Percentiles rank a stretch among this genome's conserved stretches.
phyloP scores from a whole-genome alignment of 2,888 invertebrate species.

The Glaucopsyche alexis region DNA sequence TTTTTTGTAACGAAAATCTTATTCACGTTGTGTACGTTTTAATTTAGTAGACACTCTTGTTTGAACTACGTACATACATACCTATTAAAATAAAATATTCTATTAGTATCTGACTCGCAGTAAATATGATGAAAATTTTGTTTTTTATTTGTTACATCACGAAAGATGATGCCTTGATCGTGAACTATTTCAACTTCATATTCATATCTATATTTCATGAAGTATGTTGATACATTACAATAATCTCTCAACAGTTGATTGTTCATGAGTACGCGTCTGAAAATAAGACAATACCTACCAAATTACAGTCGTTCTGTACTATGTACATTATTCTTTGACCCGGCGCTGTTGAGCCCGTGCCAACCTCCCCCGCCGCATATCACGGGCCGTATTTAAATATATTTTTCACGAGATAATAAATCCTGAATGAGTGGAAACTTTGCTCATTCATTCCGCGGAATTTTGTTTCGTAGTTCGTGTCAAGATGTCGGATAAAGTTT shows the following conservation, averaged over 20 bases:
- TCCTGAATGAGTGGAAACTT: conserved; percentile 51
- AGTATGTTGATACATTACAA: no score
- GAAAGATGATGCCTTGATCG: neutral
- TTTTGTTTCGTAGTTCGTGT: conserved; percentile 47
- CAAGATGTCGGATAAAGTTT: conserved; percentile 44
- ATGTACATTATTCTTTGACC: conserved; percentile 39
- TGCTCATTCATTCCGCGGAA: conserved; percentile 46
- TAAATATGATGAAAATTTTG: no score
- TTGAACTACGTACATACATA: neutral
- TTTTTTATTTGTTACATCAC: neutral
- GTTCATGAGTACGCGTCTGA: neutral
- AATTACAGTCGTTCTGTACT: conserved; percentile 9
- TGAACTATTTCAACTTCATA: neutral
- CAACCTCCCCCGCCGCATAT: conserved; percentile 49
- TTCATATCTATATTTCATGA: no score
- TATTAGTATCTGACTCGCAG: neutral
- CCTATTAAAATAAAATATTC: neutral
- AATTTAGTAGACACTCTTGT: neutral
- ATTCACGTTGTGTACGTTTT: neutral
- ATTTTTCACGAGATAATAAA: conserved; percentile 53
- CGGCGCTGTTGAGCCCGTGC: conserved; percentile 48
- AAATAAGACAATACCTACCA: conserved; percentile 3
- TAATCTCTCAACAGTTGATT: neutral
- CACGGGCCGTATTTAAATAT: conserved; percentile 54
- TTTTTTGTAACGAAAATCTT: conserved; percentile 4